These are phyloP conservation scores for Amphilophus citrinellus DNA, from an alignment of 2,113 vertebrate species.

Conservation along the genomic window DNA sequence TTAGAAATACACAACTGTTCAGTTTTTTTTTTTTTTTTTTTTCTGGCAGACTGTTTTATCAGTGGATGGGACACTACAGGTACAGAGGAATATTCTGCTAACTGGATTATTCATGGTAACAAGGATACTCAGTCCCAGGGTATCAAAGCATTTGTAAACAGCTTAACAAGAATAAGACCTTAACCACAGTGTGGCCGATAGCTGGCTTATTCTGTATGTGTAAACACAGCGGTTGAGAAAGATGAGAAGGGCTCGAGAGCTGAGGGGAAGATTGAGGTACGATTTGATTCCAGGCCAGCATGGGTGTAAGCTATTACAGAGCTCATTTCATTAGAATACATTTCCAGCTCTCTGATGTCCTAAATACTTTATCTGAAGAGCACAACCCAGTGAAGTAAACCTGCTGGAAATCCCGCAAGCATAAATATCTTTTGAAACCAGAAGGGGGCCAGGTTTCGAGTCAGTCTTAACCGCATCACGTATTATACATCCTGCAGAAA, in stretches of 20 bases:
- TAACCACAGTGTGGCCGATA: slow-evolving; percentile 55
- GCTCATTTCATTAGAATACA: slow-evolving; percentile 57
- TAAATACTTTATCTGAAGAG: slow-evolving; percentile 65
- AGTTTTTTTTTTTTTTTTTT: slow-evolving; percentile 1
- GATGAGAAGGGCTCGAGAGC: slow-evolving; percentile 50
- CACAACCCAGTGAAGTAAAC: slow-evolving; percentile 44
- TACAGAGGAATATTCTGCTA: slow-evolving; percentile 61
- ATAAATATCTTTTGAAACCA: slow-evolving; percentile 28
- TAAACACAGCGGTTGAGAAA: slow-evolving; percentile 54
- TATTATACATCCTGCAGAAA: neutral
- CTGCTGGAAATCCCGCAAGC: slow-evolving; percentile 6
- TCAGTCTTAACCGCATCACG: neutral
- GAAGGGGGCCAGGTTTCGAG: slow-evolving; percentile 3
- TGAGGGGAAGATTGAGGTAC: slow-evolving; percentile 37
- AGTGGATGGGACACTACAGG: slow-evolving; percentile 61
- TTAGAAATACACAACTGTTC: slow-evolving; percentile 25
- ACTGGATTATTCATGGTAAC: slow-evolving; percentile 69
- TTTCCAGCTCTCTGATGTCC: slow-evolving; percentile 60
- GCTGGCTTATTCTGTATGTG: slow-evolving; percentile 50
- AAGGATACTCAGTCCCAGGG: slow-evolving; percentile 46
- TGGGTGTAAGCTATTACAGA: slow-evolving; percentile 44
- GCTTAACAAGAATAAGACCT: slow-evolving; percentile 72
- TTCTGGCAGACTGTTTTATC: slow-evolving; percentile 37
- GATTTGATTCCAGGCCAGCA: slow-evolving; percentile 37
- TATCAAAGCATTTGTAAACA: slow-evolving; percentile 70